Conservation (phyloP, 2,797 vertebrate species). For the Microctenopoma stevenorrisi region DNA sequence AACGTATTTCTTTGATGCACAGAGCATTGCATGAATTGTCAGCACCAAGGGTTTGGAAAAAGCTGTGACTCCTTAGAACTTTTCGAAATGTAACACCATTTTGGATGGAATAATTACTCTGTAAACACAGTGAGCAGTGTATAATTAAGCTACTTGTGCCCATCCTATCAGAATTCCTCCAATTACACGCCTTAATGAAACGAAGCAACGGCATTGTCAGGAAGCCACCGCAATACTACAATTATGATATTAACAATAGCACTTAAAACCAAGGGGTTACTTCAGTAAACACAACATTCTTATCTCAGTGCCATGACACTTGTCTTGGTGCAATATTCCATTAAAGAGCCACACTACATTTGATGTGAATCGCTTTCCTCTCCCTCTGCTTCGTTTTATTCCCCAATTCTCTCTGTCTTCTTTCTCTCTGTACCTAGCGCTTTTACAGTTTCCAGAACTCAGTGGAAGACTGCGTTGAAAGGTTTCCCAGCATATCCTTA, state of each 20-base stretch:
- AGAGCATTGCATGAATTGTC: constrained; percentile 65
- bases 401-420: constrained; percentile 13
- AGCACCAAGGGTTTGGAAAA: constrained; percentile 58
- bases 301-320: constrained; percentile 82
- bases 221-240: constrained; percentile 84
- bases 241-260: constrained; percentile 88
- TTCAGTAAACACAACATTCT: constrained; percentile 84
- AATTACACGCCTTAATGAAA: constrained; percentile 91
- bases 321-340: constrained; percentile 80
- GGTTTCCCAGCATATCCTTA: constrained; percentile 61
- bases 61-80: constrained; percentile 78
- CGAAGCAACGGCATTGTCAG: constrained; percentile 82
- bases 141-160: constrained; percentile 88
- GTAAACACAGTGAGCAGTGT: constrained; percentile 83
- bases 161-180: constrained; percentile 88
- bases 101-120: constrained; percentile 86
- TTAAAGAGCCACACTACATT: constrained; percentile 79
- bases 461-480: constrained; percentile 47
- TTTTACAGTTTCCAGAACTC: constrained; percentile 63
- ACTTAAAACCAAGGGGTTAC: constrained; percentile 88
- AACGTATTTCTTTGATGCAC: constrained; percentile 68
- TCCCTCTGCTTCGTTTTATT: constrained; percentile 47
- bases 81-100: constrained; percentile 83
- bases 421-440: constrained; percentile 40
- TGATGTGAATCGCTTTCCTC: constrained; percentile 81